phyloP scores from a whole-genome alignment of 1,140 invertebrate species.

The Chironomus tepperi region DNA sequence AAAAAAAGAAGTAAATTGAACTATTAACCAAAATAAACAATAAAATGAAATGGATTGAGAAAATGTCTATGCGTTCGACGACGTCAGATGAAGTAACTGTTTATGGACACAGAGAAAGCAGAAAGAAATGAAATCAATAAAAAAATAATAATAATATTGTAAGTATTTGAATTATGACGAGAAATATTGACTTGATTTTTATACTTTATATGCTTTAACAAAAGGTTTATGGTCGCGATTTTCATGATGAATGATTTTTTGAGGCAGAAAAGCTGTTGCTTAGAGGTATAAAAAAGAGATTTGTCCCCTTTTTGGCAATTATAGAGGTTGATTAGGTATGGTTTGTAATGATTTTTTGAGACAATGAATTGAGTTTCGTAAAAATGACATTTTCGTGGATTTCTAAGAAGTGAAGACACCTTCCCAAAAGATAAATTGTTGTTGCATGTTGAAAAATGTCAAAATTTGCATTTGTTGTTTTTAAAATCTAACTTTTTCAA shows the following conservation, averaged over 20 bases:
- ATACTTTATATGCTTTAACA: neutral
- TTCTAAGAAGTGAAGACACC: no score
- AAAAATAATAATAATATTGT: neutral
- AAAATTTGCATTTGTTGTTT: no score
- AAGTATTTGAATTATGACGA: neutral
- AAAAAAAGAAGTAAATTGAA: neutral
- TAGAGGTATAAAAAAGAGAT: neutral
- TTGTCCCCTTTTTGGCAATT: neutral
- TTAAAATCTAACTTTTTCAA: no score
- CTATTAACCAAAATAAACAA: neutral
- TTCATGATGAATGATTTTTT: neutral
- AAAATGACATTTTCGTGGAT: neutral
- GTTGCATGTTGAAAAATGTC: no score
- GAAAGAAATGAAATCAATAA: neutral
- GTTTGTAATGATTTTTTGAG: neutral
- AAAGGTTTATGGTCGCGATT: neutral
- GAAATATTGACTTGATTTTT: slow-evolving; percentile 14
- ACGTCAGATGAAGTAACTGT: neutral
- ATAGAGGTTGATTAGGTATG: neutral
- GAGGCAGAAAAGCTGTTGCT: neutral
- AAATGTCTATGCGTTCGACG: neutral
- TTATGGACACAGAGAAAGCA: neutral
- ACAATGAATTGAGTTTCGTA: neutral
- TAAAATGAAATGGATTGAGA: neutral
- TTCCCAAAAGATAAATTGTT: no score